Evolutionary conservation across 2,797 vertebrate species (phyloP), one percentile per base, ranked within the genome.

Genomic region (Spinus pinus): DNA sequence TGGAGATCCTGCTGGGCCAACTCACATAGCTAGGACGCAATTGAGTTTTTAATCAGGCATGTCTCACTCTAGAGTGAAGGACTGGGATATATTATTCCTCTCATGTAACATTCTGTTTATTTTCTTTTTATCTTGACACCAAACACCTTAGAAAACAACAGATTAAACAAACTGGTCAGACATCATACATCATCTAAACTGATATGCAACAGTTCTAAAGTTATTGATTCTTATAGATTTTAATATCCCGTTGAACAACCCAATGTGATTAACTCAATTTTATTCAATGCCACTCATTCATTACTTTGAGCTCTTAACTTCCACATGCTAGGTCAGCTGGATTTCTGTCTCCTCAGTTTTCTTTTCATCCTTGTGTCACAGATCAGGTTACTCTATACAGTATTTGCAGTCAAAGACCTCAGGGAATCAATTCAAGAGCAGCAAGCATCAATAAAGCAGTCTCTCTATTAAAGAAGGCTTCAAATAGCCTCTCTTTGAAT

Each of bases 181-280:
- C 42, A 73, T 42, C 4, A 2, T 24, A 33, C 10, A 78, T 67
- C 72, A 57, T 49, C 69, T 72, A 73, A 69, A 2, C 21, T 37
- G 41, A 78, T 60, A 70, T 6, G 57, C 24, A 74, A 35, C 22
- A 58, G 25, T 64, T 81, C 57, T 41, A 69, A 89, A 19, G 25
- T 81, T 91, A 92, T 37, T 51, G 69, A 81, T 87, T 91, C 61
- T 25, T 42, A 47, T 2, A 65, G 61, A 79, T 90, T 81, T 91
- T 86, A 83, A 75, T 75, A 78, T 46, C 24, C 39, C 28, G 33
- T 54, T 73, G 47, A 78, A 78, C 25, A 92, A 53, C 28, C 22
- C 39, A 61, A 50, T 33, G 23, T 58, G 39, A 95, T 94, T 85
- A 94, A 93, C 37, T 93, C 51, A 39, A 71, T 87, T 95, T 82